phyloP scores from a whole-genome alignment of 92 coral and sea anemone species.

The Phenganax marumi region DNA sequence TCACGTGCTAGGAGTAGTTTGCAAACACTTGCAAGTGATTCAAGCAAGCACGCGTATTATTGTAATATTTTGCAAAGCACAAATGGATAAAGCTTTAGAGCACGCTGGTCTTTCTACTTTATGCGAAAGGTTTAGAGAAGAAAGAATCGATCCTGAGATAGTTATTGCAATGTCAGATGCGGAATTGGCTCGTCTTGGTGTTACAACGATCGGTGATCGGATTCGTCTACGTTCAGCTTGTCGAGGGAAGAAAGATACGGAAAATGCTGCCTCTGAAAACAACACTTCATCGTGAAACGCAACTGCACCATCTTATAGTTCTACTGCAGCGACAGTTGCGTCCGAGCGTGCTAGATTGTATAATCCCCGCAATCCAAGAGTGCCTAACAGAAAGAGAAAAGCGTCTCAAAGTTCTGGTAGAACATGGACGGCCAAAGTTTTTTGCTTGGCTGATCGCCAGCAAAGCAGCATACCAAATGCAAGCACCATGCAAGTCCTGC shows the following conservation, averaged over 20 bases:
- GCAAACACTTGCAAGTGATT: too few relatives aligned
- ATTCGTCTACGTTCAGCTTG: constrained; percentile 40
- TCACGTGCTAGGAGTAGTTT: too few relatives aligned
- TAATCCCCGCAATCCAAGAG: constrained; percentile 46
- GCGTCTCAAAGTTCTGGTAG: constrained; percentile 13
- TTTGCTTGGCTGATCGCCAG: constrained; percentile 46
- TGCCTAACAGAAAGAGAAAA: constrained; percentile 37
- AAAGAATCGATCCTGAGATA: constrained; percentile 39
- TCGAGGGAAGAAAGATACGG: neutral
- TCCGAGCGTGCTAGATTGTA: constrained; percentile 46
- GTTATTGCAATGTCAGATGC: constrained; percentile 30
- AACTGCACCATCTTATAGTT: neutral
- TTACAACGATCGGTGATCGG: constrained; percentile 42
- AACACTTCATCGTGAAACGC: neutral
- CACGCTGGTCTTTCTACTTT: constrained; percentile 36
- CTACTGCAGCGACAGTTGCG: constrained; percentile 45
- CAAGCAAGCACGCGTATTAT: neutral
- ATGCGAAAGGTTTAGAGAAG: constrained; percentile 44
- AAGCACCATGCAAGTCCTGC: constrained; percentile 20
- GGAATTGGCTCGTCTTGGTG: constrained; percentile 46
- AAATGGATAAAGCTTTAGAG: constrained; percentile 29
- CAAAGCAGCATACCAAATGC: constrained; percentile 14
- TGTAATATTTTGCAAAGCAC: neutral
- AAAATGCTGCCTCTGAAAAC: neutral
- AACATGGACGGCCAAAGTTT: constrained; percentile 44